Evolutionary conservation across 2,113 vertebrate species (phyloP).

Genomic region (Sus scrofa): T2T-Sscrofa CM000825.6:51176001-51176500

Average conservation of each 20-base stretch:
- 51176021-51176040: not conserved
- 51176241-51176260: not conserved
- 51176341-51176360: not conserved
- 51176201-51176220: not conserved
- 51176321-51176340: not conserved
- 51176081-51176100: not conserved
- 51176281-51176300: not conserved
- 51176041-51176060: not conserved
- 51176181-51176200: not conserved
- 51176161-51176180: accelerated
- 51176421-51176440: not conserved
- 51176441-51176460: not conserved
- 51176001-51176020: accelerated
- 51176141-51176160: not conserved
- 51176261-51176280: not conserved
- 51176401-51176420: not conserved
- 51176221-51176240: not conserved
- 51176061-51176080: not conserved
- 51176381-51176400: not conserved
- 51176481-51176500: not conserved
- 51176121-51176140: not conserved
- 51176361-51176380: not conserved
- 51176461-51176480: not conserved
- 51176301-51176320: not conserved
- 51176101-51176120: not conserved